Evolutionary conservation across 2,797 vertebrate genomes (phyloP).

Genomic region (Cheirogaleus major): DNA sequence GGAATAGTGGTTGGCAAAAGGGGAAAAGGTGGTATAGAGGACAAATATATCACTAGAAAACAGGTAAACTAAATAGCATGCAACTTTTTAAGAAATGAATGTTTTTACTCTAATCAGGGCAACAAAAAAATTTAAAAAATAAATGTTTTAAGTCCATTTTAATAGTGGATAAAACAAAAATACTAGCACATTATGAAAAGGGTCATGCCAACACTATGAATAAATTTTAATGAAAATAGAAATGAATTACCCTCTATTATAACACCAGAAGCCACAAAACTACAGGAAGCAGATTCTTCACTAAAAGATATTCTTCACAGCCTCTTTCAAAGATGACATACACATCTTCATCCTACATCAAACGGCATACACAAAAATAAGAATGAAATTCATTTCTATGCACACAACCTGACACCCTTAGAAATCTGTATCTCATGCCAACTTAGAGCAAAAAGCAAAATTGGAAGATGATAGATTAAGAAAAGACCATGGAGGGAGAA

Average conservation of each 20-base stretch:
- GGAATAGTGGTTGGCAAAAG: neutral
- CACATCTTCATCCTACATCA: neutral
- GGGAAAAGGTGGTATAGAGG: neutral
- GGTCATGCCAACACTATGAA: neutral
- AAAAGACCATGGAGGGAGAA: neutral
- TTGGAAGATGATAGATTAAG: neutral
- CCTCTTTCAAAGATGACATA: neutral
- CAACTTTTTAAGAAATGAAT: neutral
- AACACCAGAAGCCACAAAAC: neutral
- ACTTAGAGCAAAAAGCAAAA: conserved; percentile 27
- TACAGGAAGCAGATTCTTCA: neutral
- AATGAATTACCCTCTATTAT: neutral
- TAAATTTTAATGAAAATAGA: conserved; percentile 28
- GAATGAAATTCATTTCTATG: conserved; percentile 8
- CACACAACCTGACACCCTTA: neutral
- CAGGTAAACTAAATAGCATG: neutral
- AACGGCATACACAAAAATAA: conserved; percentile 22
- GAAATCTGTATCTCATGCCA: conserved; percentile 22
- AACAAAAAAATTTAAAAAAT: neutral
- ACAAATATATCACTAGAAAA: neutral
- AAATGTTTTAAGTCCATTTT: neutral
- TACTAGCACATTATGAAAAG: neutral
- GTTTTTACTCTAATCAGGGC: neutral
- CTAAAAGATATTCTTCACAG: neutral
- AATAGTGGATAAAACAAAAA: neutral